Conservation (phyloP, 2,888 invertebrate species). For the Tipula helvola region DNA sequence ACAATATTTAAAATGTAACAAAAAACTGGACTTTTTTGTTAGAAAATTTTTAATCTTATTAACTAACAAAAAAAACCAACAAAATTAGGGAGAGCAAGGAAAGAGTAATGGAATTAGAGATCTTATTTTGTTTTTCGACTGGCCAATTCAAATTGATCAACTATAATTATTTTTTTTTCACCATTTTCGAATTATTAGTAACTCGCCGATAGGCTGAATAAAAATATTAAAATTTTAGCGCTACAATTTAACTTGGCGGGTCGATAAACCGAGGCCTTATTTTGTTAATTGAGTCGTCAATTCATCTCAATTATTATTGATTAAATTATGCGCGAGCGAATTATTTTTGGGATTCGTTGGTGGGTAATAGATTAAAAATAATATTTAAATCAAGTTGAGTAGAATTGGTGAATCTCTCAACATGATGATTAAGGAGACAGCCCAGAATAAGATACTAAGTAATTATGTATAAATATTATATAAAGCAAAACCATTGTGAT, state of each 20-base stretch:
- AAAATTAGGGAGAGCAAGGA: not conserved
- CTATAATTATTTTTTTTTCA: not conserved
- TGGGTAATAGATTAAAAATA: not conserved
- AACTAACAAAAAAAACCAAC: not conserved
- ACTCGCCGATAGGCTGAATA: no score
- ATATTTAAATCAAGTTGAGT: not conserved
- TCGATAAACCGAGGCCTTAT: not conserved
- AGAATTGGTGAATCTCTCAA: not conserved
- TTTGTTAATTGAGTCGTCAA: not conserved
- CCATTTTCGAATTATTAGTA: not conserved
- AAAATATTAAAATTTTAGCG: not conserved
- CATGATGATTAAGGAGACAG: not conserved
- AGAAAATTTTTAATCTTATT: not conserved
- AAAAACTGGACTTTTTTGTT: not conserved
- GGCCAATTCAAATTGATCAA: not conserved
- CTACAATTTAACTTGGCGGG: not conserved
- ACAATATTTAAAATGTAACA: not conserved
- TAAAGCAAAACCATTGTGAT: not conserved
- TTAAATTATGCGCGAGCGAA: not conserved
- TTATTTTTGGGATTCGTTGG: not conserved
- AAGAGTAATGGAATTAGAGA: not conserved
- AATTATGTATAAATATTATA: not conserved
- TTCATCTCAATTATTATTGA: not conserved
- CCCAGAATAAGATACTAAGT: not conserved
- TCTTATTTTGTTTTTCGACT: not conserved